These are phyloP conservation scores for Accipiter cooperii DNA, from an alignment of 2,113 vertebrate genomes.

Conservation along the genomic window DNA sequence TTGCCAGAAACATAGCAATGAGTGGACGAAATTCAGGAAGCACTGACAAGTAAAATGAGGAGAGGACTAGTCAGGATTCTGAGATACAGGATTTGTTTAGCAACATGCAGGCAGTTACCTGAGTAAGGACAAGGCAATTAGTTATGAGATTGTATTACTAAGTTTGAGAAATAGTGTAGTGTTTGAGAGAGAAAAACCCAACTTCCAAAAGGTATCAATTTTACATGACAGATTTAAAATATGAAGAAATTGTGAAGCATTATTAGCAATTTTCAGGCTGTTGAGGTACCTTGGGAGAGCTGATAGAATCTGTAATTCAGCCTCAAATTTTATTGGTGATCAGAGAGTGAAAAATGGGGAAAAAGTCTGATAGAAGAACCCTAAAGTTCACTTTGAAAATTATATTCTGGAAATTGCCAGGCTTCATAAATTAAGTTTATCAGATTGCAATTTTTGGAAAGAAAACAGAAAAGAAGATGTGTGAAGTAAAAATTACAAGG, in stretches of 20 bases:
- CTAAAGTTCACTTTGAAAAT: neutral
- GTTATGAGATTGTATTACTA: neutral
- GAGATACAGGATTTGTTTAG: neutral
- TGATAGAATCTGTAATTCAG: neutral
- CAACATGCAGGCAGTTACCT: neutral
- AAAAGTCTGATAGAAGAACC: neutral
- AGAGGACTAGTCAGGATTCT: neutral
- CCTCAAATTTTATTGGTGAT: neutral
- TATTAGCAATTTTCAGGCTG: neutral
- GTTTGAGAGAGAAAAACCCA: neutral
- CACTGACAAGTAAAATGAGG: neutral
- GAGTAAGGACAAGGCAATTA: neutral
- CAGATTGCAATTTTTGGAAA: neutral
- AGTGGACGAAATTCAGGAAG: neutral
- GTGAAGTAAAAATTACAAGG: neutral
- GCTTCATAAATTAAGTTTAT: neutral
- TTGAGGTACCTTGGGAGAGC: neutral
- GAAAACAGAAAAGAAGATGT: neutral
- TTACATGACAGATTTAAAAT: neutral
- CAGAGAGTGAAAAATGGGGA: neutral
- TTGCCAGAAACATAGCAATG: neutral
- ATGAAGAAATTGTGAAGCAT: neutral
- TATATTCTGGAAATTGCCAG: neutral
- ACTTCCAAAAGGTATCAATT: neutral
- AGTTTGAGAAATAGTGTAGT: neutral